Conservation (phyloP, 1,140 invertebrate genomes). For the Polyergus mexicanus region DNA sequence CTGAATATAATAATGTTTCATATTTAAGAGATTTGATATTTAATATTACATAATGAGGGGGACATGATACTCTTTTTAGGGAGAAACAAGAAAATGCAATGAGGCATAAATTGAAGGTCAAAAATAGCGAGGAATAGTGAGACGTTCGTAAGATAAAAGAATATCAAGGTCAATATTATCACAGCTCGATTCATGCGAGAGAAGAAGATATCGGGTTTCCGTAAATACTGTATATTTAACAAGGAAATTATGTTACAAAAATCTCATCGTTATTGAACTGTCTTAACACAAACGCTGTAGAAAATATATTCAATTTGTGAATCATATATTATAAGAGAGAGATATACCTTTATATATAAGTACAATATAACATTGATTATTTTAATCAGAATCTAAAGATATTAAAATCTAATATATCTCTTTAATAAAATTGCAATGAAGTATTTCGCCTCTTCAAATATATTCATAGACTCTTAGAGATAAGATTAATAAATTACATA, state of each 20-base stretch:
- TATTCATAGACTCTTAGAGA: background rate
- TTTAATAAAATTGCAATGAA: background rate
- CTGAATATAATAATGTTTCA: too few relatives aligned
- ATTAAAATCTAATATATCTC: background rate
- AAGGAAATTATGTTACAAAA: too few relatives aligned
- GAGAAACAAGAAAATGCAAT: background rate
- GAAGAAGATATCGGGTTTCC: constrained; percentile 26
- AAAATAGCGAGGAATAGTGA: background rate
- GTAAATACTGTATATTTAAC: constrained; percentile 13
- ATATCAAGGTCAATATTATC: constrained; percentile 32
- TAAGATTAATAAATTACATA: background rate
- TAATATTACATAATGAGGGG: background rate
- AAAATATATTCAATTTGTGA: too few relatives aligned
- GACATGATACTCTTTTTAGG: background rate
- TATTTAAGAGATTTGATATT: background rate
- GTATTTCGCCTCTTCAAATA: background rate
- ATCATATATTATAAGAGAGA: too few relatives aligned
- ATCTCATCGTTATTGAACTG: too few relatives aligned
- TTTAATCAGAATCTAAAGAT: background rate
- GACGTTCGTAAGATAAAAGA: constrained; percentile 32
- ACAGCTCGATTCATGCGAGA: background rate
- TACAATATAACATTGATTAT: background rate
- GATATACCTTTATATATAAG: too few relatives aligned
- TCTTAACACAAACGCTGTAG: too few relatives aligned
- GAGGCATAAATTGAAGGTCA: background rate